A percentile compares a stretch with the other conserved stretches of the same genome.
phyloP scores from a whole-genome alignment of 2,797 vertebrate species.

The Crenuchus spilurus region DNA sequence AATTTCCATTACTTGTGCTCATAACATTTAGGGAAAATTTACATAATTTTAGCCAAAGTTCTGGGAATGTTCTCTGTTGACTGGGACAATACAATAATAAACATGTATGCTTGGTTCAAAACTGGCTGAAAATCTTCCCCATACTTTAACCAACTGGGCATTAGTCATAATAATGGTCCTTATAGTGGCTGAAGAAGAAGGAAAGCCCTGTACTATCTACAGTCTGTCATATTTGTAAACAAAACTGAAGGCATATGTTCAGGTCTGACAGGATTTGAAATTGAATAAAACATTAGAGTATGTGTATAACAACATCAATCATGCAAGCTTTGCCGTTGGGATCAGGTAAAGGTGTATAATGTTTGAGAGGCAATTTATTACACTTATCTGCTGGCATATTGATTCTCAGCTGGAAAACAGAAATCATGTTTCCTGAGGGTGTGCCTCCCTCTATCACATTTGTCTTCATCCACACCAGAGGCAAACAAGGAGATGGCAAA shows the following conservation, averaged over 20 bases:
- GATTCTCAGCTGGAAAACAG: constrained; percentile 55
- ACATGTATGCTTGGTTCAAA: neutral
- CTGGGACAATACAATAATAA: neutral
- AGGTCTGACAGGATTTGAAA: neutral
- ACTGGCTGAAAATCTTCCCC: neutral
- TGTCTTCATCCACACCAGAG: constrained; percentile 52
- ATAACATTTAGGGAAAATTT: too few relatives aligned
- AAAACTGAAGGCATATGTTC: constrained; percentile 23
- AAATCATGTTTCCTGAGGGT: constrained; percentile 54
- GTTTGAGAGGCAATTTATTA: constrained; percentile 58
- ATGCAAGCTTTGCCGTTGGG: constrained; percentile 48
- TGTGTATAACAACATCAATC: constrained; percentile 31
- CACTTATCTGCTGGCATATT: constrained; percentile 61
- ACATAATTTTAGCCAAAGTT: too few relatives aligned
- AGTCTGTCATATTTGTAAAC: constrained; percentile 16
- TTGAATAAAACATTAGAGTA: constrained; percentile 23
- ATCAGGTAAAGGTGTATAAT: constrained; percentile 55
- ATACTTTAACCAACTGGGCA: neutral
- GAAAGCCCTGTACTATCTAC: neutral
- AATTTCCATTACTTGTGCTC: too few relatives aligned
- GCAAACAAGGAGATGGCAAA: constrained; percentile 42
- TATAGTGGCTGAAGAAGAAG: neutral
- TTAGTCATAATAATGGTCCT: neutral
- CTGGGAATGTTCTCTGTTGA: neutral
- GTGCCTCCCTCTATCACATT: constrained; percentile 46